Evolutionary conservation across 2,797 vertebrate species (phyloP).

Genomic region (Sebastes reedi): DNA sequence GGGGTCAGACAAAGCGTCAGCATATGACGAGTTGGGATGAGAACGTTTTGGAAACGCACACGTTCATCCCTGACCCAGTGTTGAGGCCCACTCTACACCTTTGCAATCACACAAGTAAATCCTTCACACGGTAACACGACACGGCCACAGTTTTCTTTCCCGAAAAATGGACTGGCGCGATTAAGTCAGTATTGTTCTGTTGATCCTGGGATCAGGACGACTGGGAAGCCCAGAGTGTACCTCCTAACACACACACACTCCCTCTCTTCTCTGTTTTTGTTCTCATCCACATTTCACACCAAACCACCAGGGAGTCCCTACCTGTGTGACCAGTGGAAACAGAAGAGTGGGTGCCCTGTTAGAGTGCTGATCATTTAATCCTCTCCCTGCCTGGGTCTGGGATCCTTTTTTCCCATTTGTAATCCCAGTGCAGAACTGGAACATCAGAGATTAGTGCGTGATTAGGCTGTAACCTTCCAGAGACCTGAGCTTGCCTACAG

Average conservation of each 20-base stretch:
- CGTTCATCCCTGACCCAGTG: background rate
- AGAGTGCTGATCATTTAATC: constrained; percentile 56
- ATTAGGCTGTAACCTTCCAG: constrained; percentile 47
- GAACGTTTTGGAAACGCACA: background rate
- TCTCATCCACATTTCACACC: constrained; percentile 8
- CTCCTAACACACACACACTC: background rate
- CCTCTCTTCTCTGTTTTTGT: background rate
- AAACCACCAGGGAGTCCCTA: constrained; percentile 1
- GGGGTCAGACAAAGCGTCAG: background rate
- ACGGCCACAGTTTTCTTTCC: background rate
- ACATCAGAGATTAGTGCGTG: constrained; percentile 74
- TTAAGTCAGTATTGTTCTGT: constrained; percentile 32
- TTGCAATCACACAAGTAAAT: constrained; percentile 6
- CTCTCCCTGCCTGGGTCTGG: constrained; percentile 36
- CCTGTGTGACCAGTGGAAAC: background rate
- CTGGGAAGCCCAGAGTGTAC: background rate
- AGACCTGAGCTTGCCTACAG: constrained; percentile 35
- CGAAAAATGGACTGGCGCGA: constrained; percentile 23
- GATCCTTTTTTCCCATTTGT: constrained; percentile 61
- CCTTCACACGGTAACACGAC: constrained; percentile 6
- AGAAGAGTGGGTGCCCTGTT: constrained; percentile 29
- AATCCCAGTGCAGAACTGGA: constrained; percentile 69
- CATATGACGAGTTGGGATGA: background rate
- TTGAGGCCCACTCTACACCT: constrained; percentile 1
- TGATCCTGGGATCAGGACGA: constrained; percentile 20